Evolutionary conservation across 64 coral and sea anemone species (phyloP).

Genomic region (Montipora sp.): DNA sequence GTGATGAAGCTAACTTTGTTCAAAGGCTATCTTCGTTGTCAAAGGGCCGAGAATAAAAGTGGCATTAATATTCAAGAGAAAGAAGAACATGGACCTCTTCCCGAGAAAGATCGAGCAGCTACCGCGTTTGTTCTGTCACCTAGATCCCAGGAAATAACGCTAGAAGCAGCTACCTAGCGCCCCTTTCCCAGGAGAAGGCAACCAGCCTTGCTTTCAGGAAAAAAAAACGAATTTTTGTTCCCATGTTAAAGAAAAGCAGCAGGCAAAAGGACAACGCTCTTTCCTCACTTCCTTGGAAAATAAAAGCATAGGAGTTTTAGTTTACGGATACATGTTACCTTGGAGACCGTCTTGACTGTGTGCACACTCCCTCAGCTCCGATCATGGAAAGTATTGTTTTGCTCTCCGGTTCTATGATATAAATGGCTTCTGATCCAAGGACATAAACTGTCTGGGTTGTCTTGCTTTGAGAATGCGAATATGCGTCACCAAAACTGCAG

Average conservation of each 20-base stretch:
- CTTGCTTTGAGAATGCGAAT: not conserved
- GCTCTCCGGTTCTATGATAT: constrained; percentile 41
- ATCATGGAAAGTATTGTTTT: constrained; percentile 26
- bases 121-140: too few species aligned
- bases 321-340: not conserved
- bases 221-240: too few species aligned
- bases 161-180: too few species aligned
- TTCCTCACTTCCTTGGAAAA: too few species aligned
- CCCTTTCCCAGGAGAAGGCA: not conserved
- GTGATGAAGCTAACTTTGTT: too few species aligned
- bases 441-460: not conserved
- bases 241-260: too few species aligned
- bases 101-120: too few species aligned
- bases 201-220: not conserved
- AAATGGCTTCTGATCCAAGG: constrained; percentile 37
- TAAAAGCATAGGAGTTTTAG: too few species aligned
- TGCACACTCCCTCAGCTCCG: constrained; percentile 19
- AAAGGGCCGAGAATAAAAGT: not conserved
- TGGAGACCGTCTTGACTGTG: not conserved
- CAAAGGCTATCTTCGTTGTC: too few species aligned
- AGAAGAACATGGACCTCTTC: not conserved
- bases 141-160: too few species aligned
- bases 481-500: not conserved
- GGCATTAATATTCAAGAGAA: not conserved
- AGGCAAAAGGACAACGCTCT: too few species aligned